Evolutionary conservation across 2,113 vertebrate genomes (phyloP).

Genomic region (Ctenomys sociabilis): DNA sequence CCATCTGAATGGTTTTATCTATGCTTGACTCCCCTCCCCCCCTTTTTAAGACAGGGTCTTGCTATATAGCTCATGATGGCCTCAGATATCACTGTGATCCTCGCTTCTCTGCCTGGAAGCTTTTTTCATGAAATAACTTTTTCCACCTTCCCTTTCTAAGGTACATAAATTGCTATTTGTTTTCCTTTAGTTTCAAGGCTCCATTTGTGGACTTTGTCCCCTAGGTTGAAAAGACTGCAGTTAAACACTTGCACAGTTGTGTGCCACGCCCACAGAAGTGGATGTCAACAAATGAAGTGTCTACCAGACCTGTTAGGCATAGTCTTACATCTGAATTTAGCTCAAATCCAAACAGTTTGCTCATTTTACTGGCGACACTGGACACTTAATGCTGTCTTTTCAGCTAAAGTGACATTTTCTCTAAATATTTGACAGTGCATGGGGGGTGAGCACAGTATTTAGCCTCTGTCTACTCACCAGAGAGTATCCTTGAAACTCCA

Average conservation of each 20-base stretch:
- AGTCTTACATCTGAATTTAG: not conserved
- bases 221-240: constrained; percentile 12
- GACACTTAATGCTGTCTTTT: not conserved
- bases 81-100: not conserved
- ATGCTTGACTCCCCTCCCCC: not conserved
- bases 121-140: not conserved
- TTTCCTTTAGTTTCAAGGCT: constrained; percentile 2
- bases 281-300: constrained; percentile 21
- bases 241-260: not conserved
- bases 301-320: not conserved
- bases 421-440: not conserved
- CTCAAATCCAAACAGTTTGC: not conserved
- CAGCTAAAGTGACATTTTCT: constrained; percentile 21
- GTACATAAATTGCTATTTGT: not conserved
- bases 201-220: not conserved
- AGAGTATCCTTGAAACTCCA: not conserved
- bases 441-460: not conserved
- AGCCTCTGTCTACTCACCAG: not conserved
- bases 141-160: not conserved
- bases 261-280: not conserved
- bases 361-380: not conserved
- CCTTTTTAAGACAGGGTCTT: not conserved
- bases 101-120: not conserved
- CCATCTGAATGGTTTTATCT: not conserved
- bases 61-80: not conserved